phyloP scores from a whole-genome alignment of 2,113 vertebrate genomes.

The Menura novaehollandiae region DNA sequence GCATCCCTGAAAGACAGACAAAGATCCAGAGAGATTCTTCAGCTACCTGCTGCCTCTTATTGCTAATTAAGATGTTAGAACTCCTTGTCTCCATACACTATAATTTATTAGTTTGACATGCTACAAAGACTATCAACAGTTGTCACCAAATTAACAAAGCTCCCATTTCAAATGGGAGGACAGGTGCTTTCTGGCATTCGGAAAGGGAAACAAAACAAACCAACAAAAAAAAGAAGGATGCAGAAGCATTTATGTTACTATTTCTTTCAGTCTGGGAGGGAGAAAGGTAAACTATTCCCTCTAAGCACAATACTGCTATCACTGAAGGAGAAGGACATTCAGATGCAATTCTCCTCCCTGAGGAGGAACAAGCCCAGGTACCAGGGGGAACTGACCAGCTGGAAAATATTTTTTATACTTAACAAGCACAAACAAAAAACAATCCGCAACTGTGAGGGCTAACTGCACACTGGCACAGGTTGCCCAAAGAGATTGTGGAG shows the following conservation, averaged over 20 bases:
- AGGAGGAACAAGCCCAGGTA: not conserved
- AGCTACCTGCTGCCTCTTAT: not conserved
- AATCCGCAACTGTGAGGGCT: not conserved
- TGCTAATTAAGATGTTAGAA: conserved; percentile 43
- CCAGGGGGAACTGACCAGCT: not conserved
- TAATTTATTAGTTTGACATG: conserved; percentile 38
- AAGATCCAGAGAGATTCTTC: not conserved
- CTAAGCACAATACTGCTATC: not conserved
- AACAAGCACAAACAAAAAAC: not conserved
- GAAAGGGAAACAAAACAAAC: not conserved
- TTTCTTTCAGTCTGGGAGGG: not conserved
- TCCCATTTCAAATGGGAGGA: conserved; percentile 26
- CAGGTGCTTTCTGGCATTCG: not conserved
- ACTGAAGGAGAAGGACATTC: not conserved
- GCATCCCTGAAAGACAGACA: not conserved
- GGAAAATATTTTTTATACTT: not conserved
- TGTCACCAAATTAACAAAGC: conserved; percentile 1
- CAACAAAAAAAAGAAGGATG: fast-evolving
- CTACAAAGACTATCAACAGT: conserved; percentile 12
- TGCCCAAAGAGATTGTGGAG: not conserved
- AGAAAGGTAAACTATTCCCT: not conserved
- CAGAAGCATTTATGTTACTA: not conserved
- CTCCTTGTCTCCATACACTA: not conserved
- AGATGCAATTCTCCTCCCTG: not conserved
- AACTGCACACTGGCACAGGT: not conserved